A percentile compares a stretch with the other conserved stretches of the same genome.
These are phyloP conservation scores for Macrobrachium rosenbergii DNA, from an alignment of 1,140 invertebrate species.

Conservation along the genomic window DNA sequence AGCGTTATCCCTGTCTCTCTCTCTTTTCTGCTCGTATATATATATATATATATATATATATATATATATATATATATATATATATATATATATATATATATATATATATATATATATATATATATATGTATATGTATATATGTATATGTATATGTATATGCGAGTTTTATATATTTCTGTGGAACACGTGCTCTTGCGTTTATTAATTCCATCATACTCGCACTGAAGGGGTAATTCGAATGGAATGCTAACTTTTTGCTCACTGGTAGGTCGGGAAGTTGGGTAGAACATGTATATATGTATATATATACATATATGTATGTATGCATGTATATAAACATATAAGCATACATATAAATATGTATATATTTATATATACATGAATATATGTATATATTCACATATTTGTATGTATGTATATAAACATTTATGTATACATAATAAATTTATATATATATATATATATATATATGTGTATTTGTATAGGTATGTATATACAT, in stretches of 20 bases:
- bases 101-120: neutral
- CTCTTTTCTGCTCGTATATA: no score
- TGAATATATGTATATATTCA: neutral
- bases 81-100: no score
- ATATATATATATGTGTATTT: constrained; percentile 5
- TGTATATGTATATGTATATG: neutral
- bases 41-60: no score
- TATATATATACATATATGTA: constrained; percentile 7
- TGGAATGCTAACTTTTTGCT: no score
- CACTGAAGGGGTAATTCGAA: no score
- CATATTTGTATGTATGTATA: neutral
- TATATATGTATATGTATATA: neutral
- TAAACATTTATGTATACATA: neutral
- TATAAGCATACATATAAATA: neutral
- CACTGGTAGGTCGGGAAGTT: no score
- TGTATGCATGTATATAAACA: neutral
- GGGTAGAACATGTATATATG: no score
- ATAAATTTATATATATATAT: neutral
- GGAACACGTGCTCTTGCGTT: no score
- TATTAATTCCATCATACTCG: no score
- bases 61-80: no score
- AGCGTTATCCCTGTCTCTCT: no score
- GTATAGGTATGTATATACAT: neutral
- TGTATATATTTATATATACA: neutral
- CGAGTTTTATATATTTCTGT: no score